phyloP scores from a whole-genome alignment of 1,140 invertebrate genomes.

The Mactra quadrangularis region DNA sequence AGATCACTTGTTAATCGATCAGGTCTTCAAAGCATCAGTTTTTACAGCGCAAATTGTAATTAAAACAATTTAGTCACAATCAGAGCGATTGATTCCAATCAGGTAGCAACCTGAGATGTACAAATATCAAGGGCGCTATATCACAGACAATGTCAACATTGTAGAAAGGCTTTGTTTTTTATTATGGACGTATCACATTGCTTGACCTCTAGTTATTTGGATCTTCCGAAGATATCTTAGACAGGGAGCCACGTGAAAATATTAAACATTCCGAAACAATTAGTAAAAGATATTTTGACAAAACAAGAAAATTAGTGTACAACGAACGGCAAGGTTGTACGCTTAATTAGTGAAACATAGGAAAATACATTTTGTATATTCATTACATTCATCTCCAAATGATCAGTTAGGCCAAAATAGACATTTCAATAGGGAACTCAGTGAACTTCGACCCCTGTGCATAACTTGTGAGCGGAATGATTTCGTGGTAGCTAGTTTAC shows the following conservation, averaged over 20 bases:
- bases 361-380: slow-evolving; percentile 46
- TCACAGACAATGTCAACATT: no score
- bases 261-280: slow-evolving; percentile 26
- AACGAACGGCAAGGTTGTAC: slow-evolving; percentile 41
- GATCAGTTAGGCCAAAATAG: slow-evolving; percentile 24
- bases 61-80: no score
- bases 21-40: no score
- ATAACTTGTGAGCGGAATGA: slow-evolving; percentile 44
- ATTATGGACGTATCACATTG: neutral
- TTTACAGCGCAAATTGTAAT: no score
- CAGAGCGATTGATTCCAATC: no score
- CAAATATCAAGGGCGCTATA: no score
- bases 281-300: slow-evolving; percentile 31
- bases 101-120: no score
- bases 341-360: slow-evolving; percentile 61
- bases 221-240: neutral
- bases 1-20: no score
- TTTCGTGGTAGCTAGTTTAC: slow-evolving; percentile 11
- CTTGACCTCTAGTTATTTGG: slow-evolving; percentile 2
- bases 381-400: slow-evolving; percentile 19
- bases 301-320: slow-evolving; percentile 43
- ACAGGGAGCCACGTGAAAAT: no score
- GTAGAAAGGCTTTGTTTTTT: no score
- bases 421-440: slow-evolving; percentile 25
- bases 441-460: slow-evolving; percentile 24